Conservation (phyloP, 1,140 invertebrate species). For the Bombus picipes region DNA sequence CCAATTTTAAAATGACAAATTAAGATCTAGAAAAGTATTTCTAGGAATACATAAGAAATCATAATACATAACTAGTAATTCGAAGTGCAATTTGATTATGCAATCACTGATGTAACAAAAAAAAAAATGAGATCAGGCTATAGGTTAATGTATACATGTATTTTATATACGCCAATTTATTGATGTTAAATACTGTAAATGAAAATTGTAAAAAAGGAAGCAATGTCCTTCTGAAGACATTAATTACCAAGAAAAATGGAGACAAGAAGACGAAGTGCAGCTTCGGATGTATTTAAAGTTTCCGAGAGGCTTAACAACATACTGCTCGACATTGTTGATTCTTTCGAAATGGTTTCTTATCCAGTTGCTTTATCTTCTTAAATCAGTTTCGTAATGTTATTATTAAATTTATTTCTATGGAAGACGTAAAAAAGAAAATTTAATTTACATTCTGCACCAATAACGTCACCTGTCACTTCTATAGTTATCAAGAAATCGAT, state of each 20-base stretch:
- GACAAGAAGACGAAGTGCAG: constrained; percentile 16
- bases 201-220: background rate
- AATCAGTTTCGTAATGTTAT: background rate
- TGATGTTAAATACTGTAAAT: no score
- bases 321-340: constrained; percentile 2
- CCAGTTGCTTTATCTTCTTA: background rate
- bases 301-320: constrained; percentile 10
- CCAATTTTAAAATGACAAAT: background rate
- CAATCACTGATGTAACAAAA: background rate
- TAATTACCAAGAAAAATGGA: constrained; percentile 48
- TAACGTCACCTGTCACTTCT: background rate
- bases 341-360: background rate
- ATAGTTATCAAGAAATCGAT: background rate
- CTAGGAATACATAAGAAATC: background rate
- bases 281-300: background rate
- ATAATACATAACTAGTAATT: background rate
- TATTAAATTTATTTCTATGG: background rate
- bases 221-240: background rate
- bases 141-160: background rate
- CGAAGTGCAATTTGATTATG: background rate
- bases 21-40: background rate
- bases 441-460: background rate
- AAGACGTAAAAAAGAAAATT: background rate
- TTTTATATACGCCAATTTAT: background rate
- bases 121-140: background rate